phyloP scores from a whole-genome alignment of 1,140 invertebrate genomes.

The Paramacrobiotus metropolitanus region DNA sequence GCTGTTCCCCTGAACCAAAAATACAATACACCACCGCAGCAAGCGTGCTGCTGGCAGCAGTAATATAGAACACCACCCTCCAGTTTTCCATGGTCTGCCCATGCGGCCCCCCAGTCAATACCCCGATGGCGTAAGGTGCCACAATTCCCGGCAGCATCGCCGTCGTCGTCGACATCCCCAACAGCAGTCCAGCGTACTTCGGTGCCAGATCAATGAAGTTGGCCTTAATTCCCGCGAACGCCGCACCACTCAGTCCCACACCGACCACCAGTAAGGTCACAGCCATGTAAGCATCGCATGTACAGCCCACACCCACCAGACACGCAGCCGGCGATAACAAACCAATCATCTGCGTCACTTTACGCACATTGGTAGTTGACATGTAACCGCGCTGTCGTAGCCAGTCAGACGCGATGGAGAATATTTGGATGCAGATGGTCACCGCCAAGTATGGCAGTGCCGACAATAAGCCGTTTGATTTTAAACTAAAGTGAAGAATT shows the following conservation, averaged over 20 bases:
- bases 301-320: background rate
- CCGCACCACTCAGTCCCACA: background rate
- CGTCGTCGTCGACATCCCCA: background rate
- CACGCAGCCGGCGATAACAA: conserved; percentile 1
- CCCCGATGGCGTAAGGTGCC: background rate
- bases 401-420: conserved; percentile 20
- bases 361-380: conserved; percentile 17
- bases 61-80: background rate
- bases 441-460: conserved; percentile 23
- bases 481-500: conserved; percentile 22
- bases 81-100: background rate
- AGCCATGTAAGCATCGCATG: background rate
- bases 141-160: background rate
- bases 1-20: background rate
- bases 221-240: background rate
- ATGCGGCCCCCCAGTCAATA: background rate
- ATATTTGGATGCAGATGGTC: conserved; percentile 20
- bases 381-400: conserved; percentile 13
- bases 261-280: background rate
- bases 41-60: background rate
- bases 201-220: background rate
- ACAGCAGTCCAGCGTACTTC: background rate
- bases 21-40: background rate
- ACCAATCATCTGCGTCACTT: conserved; percentile 20
- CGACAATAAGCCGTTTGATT: conserved; percentile 24